These are phyloP conservation scores for Scleropages formosus DNA, from an alignment of 2,797 vertebrate genomes.

Conservation along the genomic window DNA sequence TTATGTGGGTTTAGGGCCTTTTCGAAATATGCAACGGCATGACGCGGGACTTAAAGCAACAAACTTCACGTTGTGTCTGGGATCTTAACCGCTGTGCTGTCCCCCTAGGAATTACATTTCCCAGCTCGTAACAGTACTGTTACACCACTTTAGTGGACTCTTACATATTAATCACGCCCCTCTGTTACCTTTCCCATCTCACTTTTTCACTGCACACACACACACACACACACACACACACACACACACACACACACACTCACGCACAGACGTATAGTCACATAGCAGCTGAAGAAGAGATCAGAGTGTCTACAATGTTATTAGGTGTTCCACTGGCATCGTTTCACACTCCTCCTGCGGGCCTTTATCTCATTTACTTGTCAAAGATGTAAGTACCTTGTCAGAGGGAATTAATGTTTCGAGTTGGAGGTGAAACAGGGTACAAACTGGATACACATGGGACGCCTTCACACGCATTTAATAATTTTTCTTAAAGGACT, in stretches of 20 bases:
- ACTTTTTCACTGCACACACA: conserved; percentile 20
- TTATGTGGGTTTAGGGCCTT: too few species aligned
- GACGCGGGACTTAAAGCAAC: too few species aligned
- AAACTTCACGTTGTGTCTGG: too few species aligned
- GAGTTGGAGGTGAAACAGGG: conserved; percentile 49
- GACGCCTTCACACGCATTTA: conserved; percentile 50
- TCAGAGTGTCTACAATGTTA: conserved; percentile 45
- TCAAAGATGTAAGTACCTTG: conserved; percentile 37
- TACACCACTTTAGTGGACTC: conserved; percentile 68
- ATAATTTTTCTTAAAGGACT: conserved; percentile 29
- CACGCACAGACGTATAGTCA: too few species aligned
- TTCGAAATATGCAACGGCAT: too few species aligned
- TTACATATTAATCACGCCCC: conserved; percentile 17
- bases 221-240: conserved; percentile 22
- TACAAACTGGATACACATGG: conserved; percentile 48
- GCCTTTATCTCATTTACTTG: conserved; percentile 46
- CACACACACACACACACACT: conserved; percentile 21
- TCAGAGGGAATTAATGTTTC: conserved; percentile 53
- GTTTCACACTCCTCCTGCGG: conserved; percentile 37
- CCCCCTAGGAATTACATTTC: not conserved
- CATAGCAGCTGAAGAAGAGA: conserved; percentile 36
- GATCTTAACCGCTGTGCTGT: too few species aligned
- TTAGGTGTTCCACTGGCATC: conserved; percentile 41
- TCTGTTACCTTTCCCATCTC: conserved; percentile 34
- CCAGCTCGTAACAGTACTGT: conserved; percentile 45